Evolutionary conservation across 2,113 vertebrate genomes (phyloP), one percentile per base, ranked within the genome.

Genomic region (Sander lucioperca): DNA sequence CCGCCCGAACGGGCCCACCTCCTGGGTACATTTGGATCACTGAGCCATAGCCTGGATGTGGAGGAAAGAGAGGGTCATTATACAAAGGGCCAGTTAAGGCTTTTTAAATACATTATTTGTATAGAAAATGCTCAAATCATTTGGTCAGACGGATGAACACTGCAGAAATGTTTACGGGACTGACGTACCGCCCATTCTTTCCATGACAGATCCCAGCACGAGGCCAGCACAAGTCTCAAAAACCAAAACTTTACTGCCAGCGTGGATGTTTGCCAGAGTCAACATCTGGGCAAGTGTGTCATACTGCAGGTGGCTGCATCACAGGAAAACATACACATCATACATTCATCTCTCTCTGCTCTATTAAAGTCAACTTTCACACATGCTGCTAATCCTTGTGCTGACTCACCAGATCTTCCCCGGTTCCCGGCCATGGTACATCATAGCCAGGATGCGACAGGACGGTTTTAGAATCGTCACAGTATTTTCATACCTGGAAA

Each of bases 341-440:
- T 2, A 2, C 14, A 23, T 18, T 57, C 39, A 63, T 61, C 50
- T 58, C 4, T 51, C 27, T 56, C 47, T n/a, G 6, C 43, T 53
- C 11, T 1, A 27, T 1, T 4, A 63, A 64, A 62, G 10, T 19
- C 11, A 33, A 59, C 21, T 51, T 56, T 74, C 51, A 64, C 67
- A 56, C 7, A 18, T 9, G 7, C 12, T 47, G n/a, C 4, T 30
- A 5, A 56, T 59, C 30, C 39, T 14, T 0, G 1, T 18, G 58
- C 53, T 51, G 70, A 86, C 97, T 93, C 95, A 99, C 98, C 97
- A 98, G 86, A 99, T 97, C 96, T 99, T 99, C 54, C 97, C 97
- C 57, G 98, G 98, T 88, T 99, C 98, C 85, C 98, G 95, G 86
- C 97, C 97, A 74, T 99, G 97, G 89, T 99, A 99, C 98, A 99